Evolutionary conservation across 2,797 vertebrate genomes (phyloP).

Genomic region (Acestrorhynchus altus): DNA sequence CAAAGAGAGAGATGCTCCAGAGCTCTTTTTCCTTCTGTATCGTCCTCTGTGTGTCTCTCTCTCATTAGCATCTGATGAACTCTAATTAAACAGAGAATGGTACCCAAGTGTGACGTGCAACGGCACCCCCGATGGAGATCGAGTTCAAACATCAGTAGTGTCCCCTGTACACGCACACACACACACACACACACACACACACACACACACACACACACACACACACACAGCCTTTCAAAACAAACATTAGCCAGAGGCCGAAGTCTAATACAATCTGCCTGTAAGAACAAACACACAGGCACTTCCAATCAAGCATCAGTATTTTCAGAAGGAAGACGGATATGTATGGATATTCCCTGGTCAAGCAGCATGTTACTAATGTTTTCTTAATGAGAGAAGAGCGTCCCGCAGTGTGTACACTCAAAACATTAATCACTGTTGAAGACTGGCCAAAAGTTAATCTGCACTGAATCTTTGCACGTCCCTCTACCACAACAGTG

Average conservation of each 20-base stretch:
- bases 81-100: constrained; percentile 42
- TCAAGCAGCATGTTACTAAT: constrained; percentile 6
- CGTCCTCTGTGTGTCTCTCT: constrained; percentile 10
- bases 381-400: constrained; percentile 16
- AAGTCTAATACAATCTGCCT: constrained; percentile 2
- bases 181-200: constrained; percentile 8
- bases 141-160: constrained; percentile 32
- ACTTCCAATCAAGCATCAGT: neutral
- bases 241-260: constrained; percentile 26
- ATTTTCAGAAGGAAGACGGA: neutral
- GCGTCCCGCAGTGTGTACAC: neutral
- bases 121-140: neutral
- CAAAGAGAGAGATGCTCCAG: neutral
- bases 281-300: constrained; percentile 11
- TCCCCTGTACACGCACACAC: neutral
- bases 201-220: too few relatives aligned
- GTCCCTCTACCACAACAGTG: neutral
- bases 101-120: constrained; percentile 10
- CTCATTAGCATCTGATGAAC: constrained; percentile 26
- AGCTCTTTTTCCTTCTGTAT: constrained; percentile 24
- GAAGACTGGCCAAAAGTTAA: constrained; percentile 13
- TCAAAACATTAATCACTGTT: constrained; percentile 14
- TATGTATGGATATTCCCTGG: neutral
- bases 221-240: constrained; percentile 11
- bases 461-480: neutral